Conservation (phyloP, 2,797 vertebrate genomes). For the Rhinichthys osculus region DNA sequence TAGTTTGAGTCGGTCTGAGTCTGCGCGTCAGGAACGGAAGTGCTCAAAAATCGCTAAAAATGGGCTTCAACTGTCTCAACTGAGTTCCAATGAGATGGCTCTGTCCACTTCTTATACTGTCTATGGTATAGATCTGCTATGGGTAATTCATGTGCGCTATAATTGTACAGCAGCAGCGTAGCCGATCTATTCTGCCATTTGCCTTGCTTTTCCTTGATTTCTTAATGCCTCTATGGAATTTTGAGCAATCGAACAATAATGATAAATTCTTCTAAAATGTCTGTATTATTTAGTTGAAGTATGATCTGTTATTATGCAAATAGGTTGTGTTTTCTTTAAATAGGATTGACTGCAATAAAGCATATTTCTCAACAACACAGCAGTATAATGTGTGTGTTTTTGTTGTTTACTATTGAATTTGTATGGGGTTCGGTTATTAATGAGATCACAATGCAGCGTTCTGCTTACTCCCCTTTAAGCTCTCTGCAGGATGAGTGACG, state of each 20-base stretch:
- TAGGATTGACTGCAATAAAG: background rate
- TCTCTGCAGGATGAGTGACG: constrained; percentile 44
- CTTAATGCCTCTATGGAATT: background rate
- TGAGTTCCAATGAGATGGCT: too few species aligned
- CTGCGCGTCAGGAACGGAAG: too few species aligned
- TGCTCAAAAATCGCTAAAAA: too few species aligned
- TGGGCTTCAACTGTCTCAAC: too few species aligned
- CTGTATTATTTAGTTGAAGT: background rate
- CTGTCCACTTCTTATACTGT: too few species aligned
- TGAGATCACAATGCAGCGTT: constrained; percentile 30
- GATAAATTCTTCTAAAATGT: background rate
- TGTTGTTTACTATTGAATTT: background rate
- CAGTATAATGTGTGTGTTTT: background rate
- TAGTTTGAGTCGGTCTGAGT: too few species aligned
- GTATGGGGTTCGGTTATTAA: constrained; percentile 28
- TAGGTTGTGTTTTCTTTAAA: background rate
- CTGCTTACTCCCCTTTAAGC: constrained; percentile 35
- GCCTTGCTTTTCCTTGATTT: background rate
- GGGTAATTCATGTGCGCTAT: too few species aligned
- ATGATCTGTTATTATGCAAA: background rate
- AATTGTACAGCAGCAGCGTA: background rate
- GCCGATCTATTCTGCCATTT: background rate
- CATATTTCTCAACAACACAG: background rate
- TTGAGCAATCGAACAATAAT: background rate
- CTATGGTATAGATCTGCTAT: background rate